phyloP scores from a whole-genome alignment of 2,113 vertebrate species.

The Lates calcarifer region DNA sequence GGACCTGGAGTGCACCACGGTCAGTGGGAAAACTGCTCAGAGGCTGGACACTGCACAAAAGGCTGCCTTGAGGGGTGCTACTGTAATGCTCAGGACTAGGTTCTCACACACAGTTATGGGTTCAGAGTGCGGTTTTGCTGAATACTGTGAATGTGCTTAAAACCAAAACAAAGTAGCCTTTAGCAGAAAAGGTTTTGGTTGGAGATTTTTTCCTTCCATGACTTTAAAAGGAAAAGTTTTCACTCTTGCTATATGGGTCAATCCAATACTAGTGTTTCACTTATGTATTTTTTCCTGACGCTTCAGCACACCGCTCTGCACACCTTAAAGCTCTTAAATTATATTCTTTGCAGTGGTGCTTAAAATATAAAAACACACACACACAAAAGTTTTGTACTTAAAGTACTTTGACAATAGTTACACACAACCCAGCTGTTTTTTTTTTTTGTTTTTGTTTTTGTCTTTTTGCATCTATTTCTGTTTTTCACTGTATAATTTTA shows the following conservation, averaged over 20 bases:
- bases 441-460: neutral
- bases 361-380: neutral
- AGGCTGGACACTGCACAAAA: conserved; percentile 56
- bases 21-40: conserved; percentile 26
- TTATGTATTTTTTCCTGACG: neutral
- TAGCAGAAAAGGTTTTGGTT: neutral
- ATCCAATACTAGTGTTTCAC: conserved; percentile 1
- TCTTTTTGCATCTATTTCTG: neutral
- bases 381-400: neutral
- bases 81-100: neutral
- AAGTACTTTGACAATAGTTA: neutral
- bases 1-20: conserved; percentile 22
- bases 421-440: neutral
- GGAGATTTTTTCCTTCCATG: neutral
- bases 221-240: conserved; percentile 25
- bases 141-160: neutral
- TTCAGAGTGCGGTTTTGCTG: conserved; percentile 32
- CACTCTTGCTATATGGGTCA: conserved; percentile 28
- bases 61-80: conserved; percentile 14
- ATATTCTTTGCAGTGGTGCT: conserved; percentile 1
- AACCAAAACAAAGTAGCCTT: conserved; percentile 28
- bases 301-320: neutral
- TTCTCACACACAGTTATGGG: conserved; percentile 8
- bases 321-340: conserved; percentile 12
- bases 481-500: neutral